These are phyloP conservation scores for Dromococcyx pavoninus DNA, from an alignment of 2,797 vertebrate genomes.

Conservation along the genomic window DNA sequence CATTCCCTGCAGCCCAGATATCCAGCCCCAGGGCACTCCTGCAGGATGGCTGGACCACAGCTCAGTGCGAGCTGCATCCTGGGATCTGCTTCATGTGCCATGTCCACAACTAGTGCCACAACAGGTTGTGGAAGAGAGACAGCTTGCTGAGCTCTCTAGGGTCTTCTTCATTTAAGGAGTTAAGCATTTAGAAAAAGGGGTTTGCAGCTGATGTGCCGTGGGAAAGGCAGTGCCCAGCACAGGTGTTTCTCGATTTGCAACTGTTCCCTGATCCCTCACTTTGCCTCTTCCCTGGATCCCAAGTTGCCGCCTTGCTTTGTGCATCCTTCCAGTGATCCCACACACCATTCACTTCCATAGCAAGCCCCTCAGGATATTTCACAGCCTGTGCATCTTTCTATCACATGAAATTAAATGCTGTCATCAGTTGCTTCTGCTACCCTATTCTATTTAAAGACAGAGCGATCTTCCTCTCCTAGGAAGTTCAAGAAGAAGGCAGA, in stretches of 20 bases:
- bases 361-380: not conserved
- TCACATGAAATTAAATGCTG: conserved; percentile 4
- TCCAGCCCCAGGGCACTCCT: not conserved
- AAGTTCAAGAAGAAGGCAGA: not conserved
- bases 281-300: not conserved
- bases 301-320: not conserved
- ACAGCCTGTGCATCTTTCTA: not conserved
- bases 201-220: not conserved
- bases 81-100: not conserved
- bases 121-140: not conserved
- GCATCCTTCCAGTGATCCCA: not conserved
- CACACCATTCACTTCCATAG: not conserved
- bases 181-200: not conserved
- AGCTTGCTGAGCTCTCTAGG: not conserved
- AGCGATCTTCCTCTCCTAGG: not conserved
- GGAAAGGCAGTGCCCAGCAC: not conserved
- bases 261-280: not conserved
- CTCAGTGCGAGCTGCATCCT: not conserved
- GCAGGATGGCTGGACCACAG: accelerated
- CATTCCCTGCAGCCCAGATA: not conserved
- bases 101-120: not conserved
- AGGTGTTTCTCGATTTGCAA: not conserved
- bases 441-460: not conserved
- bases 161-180: not conserved
- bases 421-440: not conserved